A percentile compares a stretch with the other conserved stretches of the same genome.
These are phyloP conservation scores for Struthidea cinerea DNA, from an alignment of 2,113 vertebrate species.

Conservation along the genomic window DNA sequence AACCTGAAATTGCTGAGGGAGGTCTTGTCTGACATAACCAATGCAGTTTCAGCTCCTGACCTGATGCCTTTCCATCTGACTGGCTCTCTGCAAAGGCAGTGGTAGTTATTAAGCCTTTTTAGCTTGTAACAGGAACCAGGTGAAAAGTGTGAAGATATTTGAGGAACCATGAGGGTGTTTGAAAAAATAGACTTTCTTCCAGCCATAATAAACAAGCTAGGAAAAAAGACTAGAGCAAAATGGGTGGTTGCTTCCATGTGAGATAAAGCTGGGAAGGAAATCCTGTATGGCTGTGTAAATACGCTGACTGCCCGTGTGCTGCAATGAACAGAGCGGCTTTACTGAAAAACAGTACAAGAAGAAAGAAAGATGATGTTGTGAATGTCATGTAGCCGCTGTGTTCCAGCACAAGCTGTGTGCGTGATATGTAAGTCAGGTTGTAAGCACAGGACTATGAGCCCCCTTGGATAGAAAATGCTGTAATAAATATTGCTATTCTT, in stretches of 20 bases:
- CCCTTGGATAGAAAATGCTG: not conserved
- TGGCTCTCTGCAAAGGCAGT: not conserved
- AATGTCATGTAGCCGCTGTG: not conserved
- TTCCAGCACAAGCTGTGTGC: not conserved
- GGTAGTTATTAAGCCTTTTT: not conserved
- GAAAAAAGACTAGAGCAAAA: not conserved
- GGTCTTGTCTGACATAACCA: not conserved
- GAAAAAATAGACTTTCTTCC: not conserved
- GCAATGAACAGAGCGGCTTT: not conserved
- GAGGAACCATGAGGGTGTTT: not conserved
- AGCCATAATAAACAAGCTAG: not conserved
- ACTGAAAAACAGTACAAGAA: not conserved
- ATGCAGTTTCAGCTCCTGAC: not conserved
- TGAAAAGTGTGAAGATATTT: not conserved
- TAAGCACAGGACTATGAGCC: not conserved
- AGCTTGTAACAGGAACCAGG: not conserved
- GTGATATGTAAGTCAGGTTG: not conserved
- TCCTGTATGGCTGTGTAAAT: not conserved
- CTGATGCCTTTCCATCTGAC: not conserved
- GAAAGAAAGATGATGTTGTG: not conserved
- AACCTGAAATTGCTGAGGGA: not conserved
- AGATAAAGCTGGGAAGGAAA: not conserved
- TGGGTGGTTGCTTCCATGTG: not conserved
- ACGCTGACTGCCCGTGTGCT: not conserved
- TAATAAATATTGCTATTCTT: not conserved